Conservation (phyloP, 2,888 invertebrate species). For the Myathropa florea region DNA sequence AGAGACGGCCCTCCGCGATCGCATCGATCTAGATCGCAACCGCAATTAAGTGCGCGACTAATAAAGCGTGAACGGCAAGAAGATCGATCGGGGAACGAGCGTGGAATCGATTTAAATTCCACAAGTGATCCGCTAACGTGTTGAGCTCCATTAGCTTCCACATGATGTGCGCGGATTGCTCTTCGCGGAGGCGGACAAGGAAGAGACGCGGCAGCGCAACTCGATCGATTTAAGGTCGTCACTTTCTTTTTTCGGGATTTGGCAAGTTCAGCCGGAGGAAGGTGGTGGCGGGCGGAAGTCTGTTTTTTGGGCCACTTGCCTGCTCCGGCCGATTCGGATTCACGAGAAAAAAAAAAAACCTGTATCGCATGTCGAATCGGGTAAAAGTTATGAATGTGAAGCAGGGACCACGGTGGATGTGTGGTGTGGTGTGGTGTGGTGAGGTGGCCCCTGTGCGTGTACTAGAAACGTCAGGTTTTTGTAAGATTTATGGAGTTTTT, state of each 20-base stretch:
- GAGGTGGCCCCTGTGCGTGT: too few species aligned
- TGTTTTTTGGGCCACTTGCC: not conserved
- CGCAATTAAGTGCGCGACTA: slow-evolving; percentile 50
- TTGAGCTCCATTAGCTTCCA: slow-evolving; percentile 43
- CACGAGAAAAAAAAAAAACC: slow-evolving; percentile 19
- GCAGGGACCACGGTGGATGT: not conserved
- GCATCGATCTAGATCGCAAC: slow-evolving; percentile 40
- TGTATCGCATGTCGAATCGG: slow-evolving; percentile 48
- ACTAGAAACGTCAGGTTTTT: slow-evolving; percentile 42
- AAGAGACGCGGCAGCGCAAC: not conserved
- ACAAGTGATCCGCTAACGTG: slow-evolving; percentile 33
- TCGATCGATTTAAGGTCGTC: slow-evolving; percentile 54
- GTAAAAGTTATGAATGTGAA: slow-evolving; percentile 53
- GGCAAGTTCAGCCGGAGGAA: slow-evolving; percentile 25
- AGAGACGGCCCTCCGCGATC: slow-evolving; percentile 1
- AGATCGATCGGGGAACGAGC: slow-evolving; percentile 39
- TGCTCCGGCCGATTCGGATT: not conserved
- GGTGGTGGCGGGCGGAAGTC: slow-evolving; percentile 4
- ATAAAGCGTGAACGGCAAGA: slow-evolving; percentile 62
- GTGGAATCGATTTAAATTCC: slow-evolving; percentile 62
- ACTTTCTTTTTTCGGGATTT: slow-evolving; percentile 61
- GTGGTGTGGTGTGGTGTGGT: too few species aligned
- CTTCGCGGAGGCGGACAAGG: slow-evolving; percentile 19
- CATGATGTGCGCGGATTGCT: slow-evolving; percentile 12
- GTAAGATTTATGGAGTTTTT: slow-evolving; percentile 35